Evolutionary conservation across 2,797 vertebrate species (phyloP), one percentile per base, ranked within the genome.

Genomic region (Lithobates pipiens): DNA sequence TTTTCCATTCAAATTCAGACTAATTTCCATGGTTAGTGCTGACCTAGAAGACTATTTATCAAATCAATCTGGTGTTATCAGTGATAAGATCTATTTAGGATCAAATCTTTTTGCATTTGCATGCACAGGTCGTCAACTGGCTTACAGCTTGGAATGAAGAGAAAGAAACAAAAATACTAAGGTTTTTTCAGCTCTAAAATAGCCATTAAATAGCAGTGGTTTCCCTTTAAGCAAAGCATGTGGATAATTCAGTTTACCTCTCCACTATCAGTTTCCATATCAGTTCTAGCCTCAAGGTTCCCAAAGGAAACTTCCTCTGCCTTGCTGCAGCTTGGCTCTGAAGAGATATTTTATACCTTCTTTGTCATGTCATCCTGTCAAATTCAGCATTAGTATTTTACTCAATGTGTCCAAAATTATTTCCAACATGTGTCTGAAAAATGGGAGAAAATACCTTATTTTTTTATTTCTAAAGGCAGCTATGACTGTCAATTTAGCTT

Each of bases 261-360:
- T 65, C 3, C n/a, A 42, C 32, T 36, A 65, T 67, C 23, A 32
- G 16, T 44, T 32, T 34, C 42, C 25, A 42, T 50, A 70, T 80
- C 42, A 70, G 9, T 57, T 80, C 32, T 57, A 80, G 65, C 77
- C 67, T 50, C 29, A 69, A 80, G 77, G 77, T 34, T 21, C 77
- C 42, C 42, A 1, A 18, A 80, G 29, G 78, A 57, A 80, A 25
- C 68, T 80, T 50, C 32, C 67, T 34, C 34, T 61, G 69, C 57
- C 39, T 71, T 70, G 67, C 78, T 57, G 18, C 34, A 21, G 54
- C 44, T 25, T 81, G 69, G 61, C n/a, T 57, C n/a, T 39, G 6
- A 34, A 81, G 36, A 72, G 29, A 73, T 27, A 67, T 67, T 67
- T 67, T 67, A 67, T 67, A 67, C 65, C 25, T 67, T 29, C 65